Evolutionary conservation across 2,888 invertebrate species (phyloP).

Genomic region (Napeogenes inachia): DNA sequence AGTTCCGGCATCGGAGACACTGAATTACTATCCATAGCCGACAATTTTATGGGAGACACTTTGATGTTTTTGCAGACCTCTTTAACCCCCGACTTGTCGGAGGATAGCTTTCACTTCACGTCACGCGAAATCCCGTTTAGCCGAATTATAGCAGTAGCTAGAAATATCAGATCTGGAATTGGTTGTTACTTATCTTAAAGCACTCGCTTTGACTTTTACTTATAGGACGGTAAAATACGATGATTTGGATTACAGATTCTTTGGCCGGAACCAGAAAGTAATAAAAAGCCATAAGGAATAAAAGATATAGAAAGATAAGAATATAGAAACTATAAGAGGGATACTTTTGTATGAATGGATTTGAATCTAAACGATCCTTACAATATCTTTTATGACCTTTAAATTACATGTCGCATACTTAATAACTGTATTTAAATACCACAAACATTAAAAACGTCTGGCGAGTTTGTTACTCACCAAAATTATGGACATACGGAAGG

Average conservation of each 20-base stretch:
- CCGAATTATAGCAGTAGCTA: constrained; percentile 37
- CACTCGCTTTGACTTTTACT: constrained; percentile 11
- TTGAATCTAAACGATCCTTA: not conserved
- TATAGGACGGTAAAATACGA: not conserved
- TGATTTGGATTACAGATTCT: constrained; percentile 16
- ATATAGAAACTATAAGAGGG: too few relatives aligned
- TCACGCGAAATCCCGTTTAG: not conserved
- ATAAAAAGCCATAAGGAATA: not conserved
- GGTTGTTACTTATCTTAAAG: constrained; percentile 44
- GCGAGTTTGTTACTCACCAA: constrained; percentile 1
- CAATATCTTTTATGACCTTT: not conserved
- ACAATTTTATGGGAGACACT: constrained; percentile 77
- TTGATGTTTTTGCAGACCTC: constrained; percentile 58
- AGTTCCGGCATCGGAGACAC: constrained; percentile 82
- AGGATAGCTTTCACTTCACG: constrained; percentile 13
- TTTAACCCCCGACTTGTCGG: constrained; percentile 53
- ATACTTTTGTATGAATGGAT: not conserved
- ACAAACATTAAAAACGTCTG: not conserved
- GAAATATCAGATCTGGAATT: constrained; percentile 49
- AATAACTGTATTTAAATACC: not conserved
- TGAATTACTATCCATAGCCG: constrained; percentile 82
- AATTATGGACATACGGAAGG: constrained; percentile 46
- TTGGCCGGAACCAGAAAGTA: constrained; percentile 16
- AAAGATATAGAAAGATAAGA: too few relatives aligned
- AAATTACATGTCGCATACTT: constrained; percentile 1